Percentiles rank a stretch among this genome's conserved stretches.
These are phyloP conservation scores for Spicauda simplicius DNA, from an alignment of 2,888 invertebrate species.

Conservation along the genomic window DNA sequence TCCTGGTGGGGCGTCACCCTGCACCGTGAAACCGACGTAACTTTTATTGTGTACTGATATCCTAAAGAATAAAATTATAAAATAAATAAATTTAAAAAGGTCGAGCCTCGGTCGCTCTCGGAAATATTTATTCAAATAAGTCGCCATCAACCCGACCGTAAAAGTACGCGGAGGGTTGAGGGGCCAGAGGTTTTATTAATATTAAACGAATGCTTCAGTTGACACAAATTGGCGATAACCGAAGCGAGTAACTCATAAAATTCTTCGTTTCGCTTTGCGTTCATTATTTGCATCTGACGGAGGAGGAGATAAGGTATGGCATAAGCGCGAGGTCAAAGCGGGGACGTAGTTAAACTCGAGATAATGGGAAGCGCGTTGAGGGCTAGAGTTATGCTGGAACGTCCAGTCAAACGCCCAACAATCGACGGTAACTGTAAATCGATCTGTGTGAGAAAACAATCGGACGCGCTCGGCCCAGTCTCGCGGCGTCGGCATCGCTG, in stretches of 20 bases:
- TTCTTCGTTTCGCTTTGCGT: slow-evolving; percentile 63
- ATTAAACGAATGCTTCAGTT: slow-evolving; percentile 83
- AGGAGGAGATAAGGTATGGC: slow-evolving; percentile 26
- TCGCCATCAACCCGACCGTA: slow-evolving; percentile 81
- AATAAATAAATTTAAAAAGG: slow-evolving; percentile 71
- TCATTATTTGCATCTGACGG: slow-evolving; percentile 38
- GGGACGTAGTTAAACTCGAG: slow-evolving; percentile 54
- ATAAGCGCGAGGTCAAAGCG: slow-evolving; percentile 29
- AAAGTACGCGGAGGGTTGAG: slow-evolving; percentile 78
- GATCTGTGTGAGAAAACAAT: slow-evolving; percentile 71
- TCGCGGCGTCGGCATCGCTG: slow-evolving; percentile 42
- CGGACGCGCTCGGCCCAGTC: slow-evolving; percentile 51
- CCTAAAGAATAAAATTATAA: slow-evolving; percentile 60
- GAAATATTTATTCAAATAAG: slow-evolving; percentile 84
- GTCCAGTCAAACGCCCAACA: slow-evolving; percentile 45
- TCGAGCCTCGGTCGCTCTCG: slow-evolving; percentile 61
- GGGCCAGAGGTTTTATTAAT: slow-evolving; percentile 81
- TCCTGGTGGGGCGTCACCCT: slow-evolving; percentile 72
- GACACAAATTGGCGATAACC: slow-evolving; percentile 83
- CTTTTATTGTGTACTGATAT: slow-evolving; percentile 52
- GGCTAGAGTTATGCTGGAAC: slow-evolving; percentile 43
- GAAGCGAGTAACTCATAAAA: slow-evolving; percentile 71
- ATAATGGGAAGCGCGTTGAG: slow-evolving; percentile 51
- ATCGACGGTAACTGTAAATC: slow-evolving; percentile 60
- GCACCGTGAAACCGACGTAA: slow-evolving; percentile 48